Evolutionary conservation across 2,888 invertebrate genomes (phyloP).

Genomic region (Fragum sueziense): DNA sequence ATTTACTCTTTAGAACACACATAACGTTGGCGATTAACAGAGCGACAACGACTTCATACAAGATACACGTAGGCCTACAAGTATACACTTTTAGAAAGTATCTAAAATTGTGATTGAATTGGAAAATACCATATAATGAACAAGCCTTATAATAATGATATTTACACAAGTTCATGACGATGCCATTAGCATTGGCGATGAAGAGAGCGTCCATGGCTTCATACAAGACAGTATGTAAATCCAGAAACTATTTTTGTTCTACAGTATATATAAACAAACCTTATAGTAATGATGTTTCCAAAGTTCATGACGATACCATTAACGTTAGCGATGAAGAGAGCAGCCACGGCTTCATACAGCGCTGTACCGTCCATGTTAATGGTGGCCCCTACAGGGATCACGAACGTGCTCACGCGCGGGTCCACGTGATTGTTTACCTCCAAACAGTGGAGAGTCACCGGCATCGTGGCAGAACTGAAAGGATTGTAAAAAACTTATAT

Average conservation of each 20-base stretch:
- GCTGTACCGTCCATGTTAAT: conserved; percentile 99
- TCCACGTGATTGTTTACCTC: conserved; percentile 94
- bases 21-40: conserved; percentile 98
- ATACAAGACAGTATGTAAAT: conserved; percentile 97
- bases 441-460: conserved; percentile 95
- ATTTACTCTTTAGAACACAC: too few species aligned
- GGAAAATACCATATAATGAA: too few species aligned
- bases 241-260: too few species aligned
- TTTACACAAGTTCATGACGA: conserved; percentile 91
- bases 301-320: conserved; percentile 90
- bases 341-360: conserved; percentile 98
- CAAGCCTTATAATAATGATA: conserved; percentile 96
- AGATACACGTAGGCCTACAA: too few species aligned
- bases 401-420: conserved; percentile 93
- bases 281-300: conserved; percentile 94
- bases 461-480: conserved; percentile 90
- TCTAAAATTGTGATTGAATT: too few species aligned
- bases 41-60: conserved; percentile 99
- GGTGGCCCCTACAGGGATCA: conserved; percentile 98
- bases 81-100: too few species aligned
- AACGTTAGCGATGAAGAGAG: conserved; percentile 98
- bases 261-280: conserved; percentile 85
- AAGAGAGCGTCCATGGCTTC: conserved; percentile 99
- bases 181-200: conserved; percentile 94
- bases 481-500: too few species aligned